Evolutionary conservation across 2,113 vertebrate species (phyloP), one percentile per base, ranked within the genome.

Genomic region (Planiliza haematocheilus): DNA sequence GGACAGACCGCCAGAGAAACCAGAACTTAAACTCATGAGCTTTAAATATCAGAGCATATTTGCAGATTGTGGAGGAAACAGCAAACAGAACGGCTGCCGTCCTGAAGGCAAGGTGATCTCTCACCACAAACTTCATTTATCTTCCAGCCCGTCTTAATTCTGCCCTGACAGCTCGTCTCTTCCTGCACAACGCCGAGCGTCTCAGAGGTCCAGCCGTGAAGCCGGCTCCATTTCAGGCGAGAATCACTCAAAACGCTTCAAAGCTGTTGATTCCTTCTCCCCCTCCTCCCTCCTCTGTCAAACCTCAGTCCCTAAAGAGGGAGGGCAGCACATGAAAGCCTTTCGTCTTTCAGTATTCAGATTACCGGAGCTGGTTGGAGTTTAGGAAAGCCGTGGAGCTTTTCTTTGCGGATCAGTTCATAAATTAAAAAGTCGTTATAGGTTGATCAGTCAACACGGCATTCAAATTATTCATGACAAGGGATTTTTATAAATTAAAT

Each of bases 121-220:
- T n/a, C n/a, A n/a, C 24, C 24, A 30, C 5, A 5, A 30, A 30
- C 24, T 16, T 20, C 12, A 16, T 2, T 38, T 38, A 8, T 20
- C 12, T 9, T 36, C 12, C 49, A 14, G 24, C n/a, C 18, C n/a
- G 10, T 49, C n/a, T 41, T 50, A 14, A 18, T 21, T 36, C 7
- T 36, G 17, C 17, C 38, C 56, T 34, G n/a, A 50, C 50, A 55
- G 18, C 24, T 43, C 6, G 18, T 60, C 18, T 45, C 30, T 13
- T 51, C 20, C 16, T 16, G 34, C 42, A 57, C 50, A n/a, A n/a
- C n/a, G n/a, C 17, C 2, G 8, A 59, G 48, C 2, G 20, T 72
- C 76, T 77, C 50, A 39, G 18, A 60, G 74, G 70, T 84, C 70
- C 66, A 62, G 56, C 73, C 30, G 11, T 81, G 81, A 87, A 83